These are phyloP conservation scores for Elgaria multicarinata DNA, from an alignment of 2,113 vertebrate species.

Conservation along the genomic window DNA sequence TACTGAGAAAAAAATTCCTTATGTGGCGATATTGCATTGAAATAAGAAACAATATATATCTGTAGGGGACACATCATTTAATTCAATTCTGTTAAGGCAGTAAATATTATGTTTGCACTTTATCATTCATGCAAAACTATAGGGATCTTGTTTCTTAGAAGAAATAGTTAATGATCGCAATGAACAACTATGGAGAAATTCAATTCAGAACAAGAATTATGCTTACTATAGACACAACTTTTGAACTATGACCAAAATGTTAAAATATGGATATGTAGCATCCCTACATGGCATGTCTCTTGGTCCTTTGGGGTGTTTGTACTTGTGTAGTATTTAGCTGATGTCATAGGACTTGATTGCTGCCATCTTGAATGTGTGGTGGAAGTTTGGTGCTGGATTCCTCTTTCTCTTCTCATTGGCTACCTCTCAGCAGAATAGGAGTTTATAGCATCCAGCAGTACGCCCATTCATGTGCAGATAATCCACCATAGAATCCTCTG, in stretches of 20 bases:
- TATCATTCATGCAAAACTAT: neutral
- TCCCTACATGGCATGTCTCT: neutral
- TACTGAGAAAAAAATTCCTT: neutral
- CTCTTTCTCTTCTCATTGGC: neutral
- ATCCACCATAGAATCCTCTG: constrained; percentile 39
- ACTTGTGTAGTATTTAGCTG: neutral
- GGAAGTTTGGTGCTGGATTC: neutral
- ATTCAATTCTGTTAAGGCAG: neutral
- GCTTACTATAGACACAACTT: neutral
- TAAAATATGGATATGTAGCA: neutral
- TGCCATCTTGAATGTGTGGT: neutral
- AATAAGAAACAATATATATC: neutral
- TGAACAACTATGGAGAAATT: neutral
- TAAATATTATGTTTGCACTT: neutral
- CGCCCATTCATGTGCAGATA: constrained; percentile 12
- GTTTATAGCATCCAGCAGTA: neutral
- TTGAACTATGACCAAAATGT: neutral
- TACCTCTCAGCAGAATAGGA: neutral
- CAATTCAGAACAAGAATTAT: neutral
- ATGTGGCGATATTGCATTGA: neutral
- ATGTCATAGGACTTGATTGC: neutral
- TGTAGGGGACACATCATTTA: neutral
- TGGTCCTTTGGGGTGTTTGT: neutral
- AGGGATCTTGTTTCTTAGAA: neutral
- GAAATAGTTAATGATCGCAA: neutral